phyloP scores from a whole-genome alignment of 1,140 invertebrate genomes.

The Plectus sambesii region DNA sequence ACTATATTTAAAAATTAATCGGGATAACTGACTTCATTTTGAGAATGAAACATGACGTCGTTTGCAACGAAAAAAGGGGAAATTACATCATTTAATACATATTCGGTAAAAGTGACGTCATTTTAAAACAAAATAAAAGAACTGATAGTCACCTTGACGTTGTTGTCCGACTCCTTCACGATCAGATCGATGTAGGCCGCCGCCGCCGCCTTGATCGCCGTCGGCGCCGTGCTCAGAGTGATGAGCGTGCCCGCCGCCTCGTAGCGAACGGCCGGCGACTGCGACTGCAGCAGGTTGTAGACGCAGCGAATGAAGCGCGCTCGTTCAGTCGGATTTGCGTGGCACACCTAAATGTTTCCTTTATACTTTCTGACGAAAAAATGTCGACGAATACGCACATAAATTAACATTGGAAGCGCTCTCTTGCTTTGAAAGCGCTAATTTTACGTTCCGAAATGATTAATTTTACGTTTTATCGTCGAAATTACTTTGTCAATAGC shows the following conservation, averaged over 20 bases:
- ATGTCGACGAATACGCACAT: slow-evolving; percentile 9
- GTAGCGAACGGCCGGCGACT: slow-evolving; percentile 87
- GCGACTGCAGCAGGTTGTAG: slow-evolving; percentile 90
- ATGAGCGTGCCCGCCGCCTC: slow-evolving; percentile 99
- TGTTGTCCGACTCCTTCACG: slow-evolving; percentile 98
- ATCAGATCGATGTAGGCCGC: slow-evolving; percentile 96
- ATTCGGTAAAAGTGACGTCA: no score
- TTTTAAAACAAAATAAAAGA: no score
- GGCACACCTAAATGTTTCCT: slow-evolving; percentile 75
- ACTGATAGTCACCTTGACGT: slow-evolving; percentile 90
- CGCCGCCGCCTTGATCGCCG: slow-evolving; percentile 91
- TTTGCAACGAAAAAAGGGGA: slow-evolving; percentile 4
- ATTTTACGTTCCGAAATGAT: no score
- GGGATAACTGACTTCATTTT: no score
- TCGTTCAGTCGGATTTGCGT: slow-evolving; percentile 88
- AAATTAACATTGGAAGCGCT: slow-evolving; percentile 8
- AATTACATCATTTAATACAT: no score
- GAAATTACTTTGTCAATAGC: no score
- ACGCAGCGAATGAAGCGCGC: slow-evolving; percentile 95
- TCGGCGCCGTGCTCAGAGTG: slow-evolving; percentile 88
- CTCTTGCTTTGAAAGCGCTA: neutral
- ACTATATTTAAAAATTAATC: no score
- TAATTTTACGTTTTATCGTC: no score
- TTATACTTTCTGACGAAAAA: no score
- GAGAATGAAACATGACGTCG: no score